Base-by-base conservation (phyloP, 2,113 vertebrate genomes). In the Eptesicus fuscus region DNA sequence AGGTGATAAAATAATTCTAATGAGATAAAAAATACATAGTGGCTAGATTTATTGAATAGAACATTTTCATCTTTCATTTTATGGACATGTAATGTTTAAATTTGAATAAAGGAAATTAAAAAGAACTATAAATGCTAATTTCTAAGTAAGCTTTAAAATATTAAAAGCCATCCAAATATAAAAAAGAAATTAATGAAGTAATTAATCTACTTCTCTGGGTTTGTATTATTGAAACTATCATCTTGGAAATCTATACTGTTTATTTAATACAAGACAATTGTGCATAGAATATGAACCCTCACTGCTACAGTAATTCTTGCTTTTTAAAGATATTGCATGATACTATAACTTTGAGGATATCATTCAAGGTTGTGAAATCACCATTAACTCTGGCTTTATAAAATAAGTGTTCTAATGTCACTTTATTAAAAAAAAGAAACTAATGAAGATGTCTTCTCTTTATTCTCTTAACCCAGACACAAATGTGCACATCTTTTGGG, bases 371-470 rank as follows among this genome's bases (percentile, higher is more conserved):
- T 97, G 97, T 99, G 97, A 98, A 98, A 98, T 97, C 97, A 96
- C 97, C 97, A 98, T 98, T 98, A 95, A 96, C 98, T 97, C 98
- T 97, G 97, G 98, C 98, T 98, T 98, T 73, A 78, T 98, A 98
- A 99, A 99, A 99, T 98, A 98, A 98, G 98, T 98, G 98, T 99
- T 99, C 98, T 99, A 99, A 99, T 98, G 98, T 98, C 5, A 99
- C 98, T 99, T 99, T 99, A 99, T 99, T 98, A 99, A 99, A 99
- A 99, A 98, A 99, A 99, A 99, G 99, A 99, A 98, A 99, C 98
- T 98, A 99, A 99, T 99, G 98, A 99, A 99, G 99, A 99, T 98
- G 98, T 98, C 98, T 99, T 98, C 98, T 99, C 98, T 98, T 98
- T 98, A 99, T 59, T 99, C 98, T 99, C 98, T 98, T 98, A 98